A percentile compares a stretch with the other conserved stretches of the same genome.
These are phyloP conservation scores for Tetramorium alpestre DNA, from an alignment of 1,140 invertebrate species.

Conservation along the genomic window DNA sequence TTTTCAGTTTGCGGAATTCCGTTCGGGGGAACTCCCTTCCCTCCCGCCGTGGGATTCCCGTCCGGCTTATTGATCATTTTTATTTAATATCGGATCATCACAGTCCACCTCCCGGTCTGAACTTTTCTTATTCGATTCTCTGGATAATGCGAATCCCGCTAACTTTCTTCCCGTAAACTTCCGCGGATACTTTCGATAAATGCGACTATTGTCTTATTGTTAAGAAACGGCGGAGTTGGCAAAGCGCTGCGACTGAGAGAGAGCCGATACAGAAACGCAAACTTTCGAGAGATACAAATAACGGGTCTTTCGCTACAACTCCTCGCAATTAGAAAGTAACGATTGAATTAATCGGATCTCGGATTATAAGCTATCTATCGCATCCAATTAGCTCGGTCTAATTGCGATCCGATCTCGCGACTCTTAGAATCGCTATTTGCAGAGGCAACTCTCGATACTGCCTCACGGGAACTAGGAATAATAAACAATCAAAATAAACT, in stretches of 20 bases:
- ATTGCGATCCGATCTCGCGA: background rate
- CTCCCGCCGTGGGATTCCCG: too few relatives aligned
- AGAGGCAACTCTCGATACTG: background rate
- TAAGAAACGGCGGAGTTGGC: conserved; percentile 40
- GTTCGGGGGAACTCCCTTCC: background rate
- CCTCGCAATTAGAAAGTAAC: conserved; percentile 29
- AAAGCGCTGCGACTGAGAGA: background rate
- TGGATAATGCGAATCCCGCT: conserved; percentile 28
- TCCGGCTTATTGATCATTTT: conserved; percentile 14
- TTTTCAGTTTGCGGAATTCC: background rate
- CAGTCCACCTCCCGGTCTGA: background rate
- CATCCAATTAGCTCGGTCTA: conserved; percentile 5
- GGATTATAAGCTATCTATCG: conserved; percentile 24
- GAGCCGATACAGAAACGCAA: conserved; percentile 32
- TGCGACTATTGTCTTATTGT: conserved; percentile 43
- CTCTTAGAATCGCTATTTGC: background rate
- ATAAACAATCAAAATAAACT: background rate
- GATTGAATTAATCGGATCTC: conserved; percentile 43
- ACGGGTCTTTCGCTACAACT: background rate
- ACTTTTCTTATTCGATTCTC: conserved; percentile 42
- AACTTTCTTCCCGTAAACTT: conserved; percentile 37
- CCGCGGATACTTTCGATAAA: conserved; percentile 33
- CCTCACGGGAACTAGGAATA: too few relatives aligned
- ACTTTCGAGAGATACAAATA: conserved; percentile 28
- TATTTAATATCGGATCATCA: conserved; percentile 22